Evolutionary conservation across 1,140 invertebrate species (phyloP).

Genomic region (Drosophila paulistorum): DNA sequence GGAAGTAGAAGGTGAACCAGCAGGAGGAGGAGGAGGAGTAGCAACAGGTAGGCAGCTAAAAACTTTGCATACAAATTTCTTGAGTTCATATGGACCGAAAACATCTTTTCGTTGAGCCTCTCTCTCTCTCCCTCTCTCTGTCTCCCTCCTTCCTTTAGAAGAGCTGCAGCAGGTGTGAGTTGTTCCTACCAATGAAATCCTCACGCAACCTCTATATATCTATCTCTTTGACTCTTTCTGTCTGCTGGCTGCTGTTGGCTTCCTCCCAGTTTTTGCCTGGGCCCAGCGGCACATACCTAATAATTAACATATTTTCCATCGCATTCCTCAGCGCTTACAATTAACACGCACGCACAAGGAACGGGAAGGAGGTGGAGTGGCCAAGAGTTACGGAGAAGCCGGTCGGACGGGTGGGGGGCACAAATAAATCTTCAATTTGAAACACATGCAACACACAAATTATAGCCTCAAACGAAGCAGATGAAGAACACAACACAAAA

Average conservation of each 20-base stretch:
- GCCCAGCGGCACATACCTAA: constrained; percentile 69
- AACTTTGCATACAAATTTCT: constrained; percentile 73
- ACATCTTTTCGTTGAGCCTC: neutral
- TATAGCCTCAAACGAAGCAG: constrained; percentile 68
- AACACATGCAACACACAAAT: constrained; percentile 82
- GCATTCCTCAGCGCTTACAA: constrained; percentile 80
- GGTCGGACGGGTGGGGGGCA: constrained; percentile 24
- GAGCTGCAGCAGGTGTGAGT: constrained; percentile 21
- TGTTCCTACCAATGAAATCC: constrained; percentile 36
- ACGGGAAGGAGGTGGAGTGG: neutral
- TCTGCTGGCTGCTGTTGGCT: too few relatives aligned
- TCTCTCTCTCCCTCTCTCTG: neutral
- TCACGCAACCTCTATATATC: constrained; percentile 43
- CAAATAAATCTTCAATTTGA: constrained; percentile 82
- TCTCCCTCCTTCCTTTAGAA: neutral
- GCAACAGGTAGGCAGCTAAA: constrained; percentile 63
- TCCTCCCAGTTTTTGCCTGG: constrained; percentile 3
- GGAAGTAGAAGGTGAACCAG: too few relatives aligned
- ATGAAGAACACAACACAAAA: constrained; percentile 19
- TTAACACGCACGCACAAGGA: constrained; percentile 72
- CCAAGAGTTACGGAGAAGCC: neutral
- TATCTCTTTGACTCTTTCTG: constrained; percentile 19
- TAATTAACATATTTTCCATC: constrained; percentile 82
- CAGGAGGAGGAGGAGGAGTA: neutral
- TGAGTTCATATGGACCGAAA: constrained; percentile 1